phyloP scores from a whole-genome alignment of 1,140 invertebrate species.

The Drosophila leontia region DNA sequence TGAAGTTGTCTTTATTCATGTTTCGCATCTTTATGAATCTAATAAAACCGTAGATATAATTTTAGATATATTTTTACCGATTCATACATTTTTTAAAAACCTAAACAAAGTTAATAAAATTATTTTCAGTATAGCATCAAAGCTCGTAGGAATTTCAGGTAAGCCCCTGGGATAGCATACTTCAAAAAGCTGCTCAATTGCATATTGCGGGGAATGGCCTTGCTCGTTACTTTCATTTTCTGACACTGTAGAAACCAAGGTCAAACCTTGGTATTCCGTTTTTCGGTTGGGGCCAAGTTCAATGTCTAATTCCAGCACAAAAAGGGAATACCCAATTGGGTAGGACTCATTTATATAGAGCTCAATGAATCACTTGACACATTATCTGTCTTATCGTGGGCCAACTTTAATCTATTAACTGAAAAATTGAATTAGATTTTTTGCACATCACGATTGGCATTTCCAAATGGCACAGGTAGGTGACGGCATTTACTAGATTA shows the following conservation, averaged over 20 bases:
- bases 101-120: not conserved
- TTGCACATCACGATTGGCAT: conserved; percentile 19
- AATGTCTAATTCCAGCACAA: conserved; percentile 24
- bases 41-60: too few relatives aligned
- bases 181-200: conserved; percentile 34
- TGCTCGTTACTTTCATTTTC: conserved; percentile 1
- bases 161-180: conserved; percentile 26
- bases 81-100: not conserved
- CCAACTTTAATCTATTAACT: conserved; percentile 10
- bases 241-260: conserved; percentile 34
- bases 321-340: conserved; percentile 32
- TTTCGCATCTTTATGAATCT: too few relatives aligned
- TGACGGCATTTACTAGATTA: conserved; percentile 17
- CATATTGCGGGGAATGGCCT: conserved; percentile 1
- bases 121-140: not conserved
- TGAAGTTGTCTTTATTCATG: too few relatives aligned
- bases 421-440: conserved; percentile 31
- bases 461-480: conserved; percentile 8
- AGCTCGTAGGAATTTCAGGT: conserved; percentile 30
- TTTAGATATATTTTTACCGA: not conserved
- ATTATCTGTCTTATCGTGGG: conserved; percentile 21
- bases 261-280: conserved; percentile 2
- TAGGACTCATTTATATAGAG: conserved; percentile 3
- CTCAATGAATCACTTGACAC: conserved; percentile 26
- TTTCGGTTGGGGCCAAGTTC: conserved; percentile 22